phyloP scores from a whole-genome alignment of 2,888 invertebrate species.

The Fabriciana adippe region DNA sequence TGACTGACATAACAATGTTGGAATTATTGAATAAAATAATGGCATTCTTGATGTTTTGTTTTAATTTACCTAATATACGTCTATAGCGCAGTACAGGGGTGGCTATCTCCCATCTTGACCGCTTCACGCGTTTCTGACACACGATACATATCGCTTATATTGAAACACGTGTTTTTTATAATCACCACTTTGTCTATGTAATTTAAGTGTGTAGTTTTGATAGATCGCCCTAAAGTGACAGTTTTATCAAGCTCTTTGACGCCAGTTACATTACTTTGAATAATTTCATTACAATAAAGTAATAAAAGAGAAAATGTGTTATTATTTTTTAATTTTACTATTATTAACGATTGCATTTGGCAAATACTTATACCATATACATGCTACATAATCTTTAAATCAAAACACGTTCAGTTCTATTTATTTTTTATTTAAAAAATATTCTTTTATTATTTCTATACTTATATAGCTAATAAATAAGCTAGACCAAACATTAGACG shows the following conservation, averaged over 20 bases:
- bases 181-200: constrained; percentile 56
- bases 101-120: constrained; percentile 72
- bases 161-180: constrained; percentile 69
- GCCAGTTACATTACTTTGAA: constrained; percentile 9
- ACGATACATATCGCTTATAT: constrained; percentile 63
- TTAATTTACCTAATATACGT: constrained; percentile 24
- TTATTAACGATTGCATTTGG: too few relatives aligned
- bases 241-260: constrained; percentile 42
- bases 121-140: constrained; percentile 74
- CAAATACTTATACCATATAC: too few relatives aligned
- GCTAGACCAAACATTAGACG: not conserved
- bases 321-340: not conserved
- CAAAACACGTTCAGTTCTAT: too few relatives aligned
- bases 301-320: not conserved
- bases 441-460: not conserved
- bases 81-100: constrained; percentile 45
- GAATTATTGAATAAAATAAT: constrained; percentile 1
- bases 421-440: too few relatives aligned
- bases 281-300: not conserved
- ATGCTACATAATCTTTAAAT: too few relatives aligned
- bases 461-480: not conserved
- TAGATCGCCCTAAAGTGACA: constrained; percentile 46
- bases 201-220: constrained; percentile 49
- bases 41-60: constrained; percentile 12
- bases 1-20: not conserved